Evolutionary conservation across 2,888 invertebrate genomes (phyloP).

Genomic region (Melieria picta): DNA sequence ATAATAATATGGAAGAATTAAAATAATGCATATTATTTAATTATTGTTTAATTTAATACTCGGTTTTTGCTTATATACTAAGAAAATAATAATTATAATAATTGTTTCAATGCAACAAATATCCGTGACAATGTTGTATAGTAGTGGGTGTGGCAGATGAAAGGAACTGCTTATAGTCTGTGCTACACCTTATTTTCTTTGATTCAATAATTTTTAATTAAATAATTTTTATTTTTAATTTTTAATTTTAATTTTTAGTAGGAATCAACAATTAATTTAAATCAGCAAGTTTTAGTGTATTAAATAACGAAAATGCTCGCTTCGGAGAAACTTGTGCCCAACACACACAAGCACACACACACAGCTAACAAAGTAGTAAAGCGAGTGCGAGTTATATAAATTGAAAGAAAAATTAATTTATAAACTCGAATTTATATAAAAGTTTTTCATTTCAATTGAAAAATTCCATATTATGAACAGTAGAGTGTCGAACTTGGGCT

Average conservation of each 20-base stretch:
- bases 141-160: slow-evolving; percentile 27
- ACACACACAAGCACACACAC: neutral
- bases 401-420: neutral
- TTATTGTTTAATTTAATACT: slow-evolving; percentile 24
- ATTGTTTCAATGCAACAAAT: neutral
- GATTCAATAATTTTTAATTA: no score
- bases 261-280: slow-evolving; percentile 15
- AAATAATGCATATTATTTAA: slow-evolving; percentile 6
- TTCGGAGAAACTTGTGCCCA: slow-evolving; percentile 12
- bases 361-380: no score
- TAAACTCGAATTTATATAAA: neutral
- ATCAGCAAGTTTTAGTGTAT: neutral
- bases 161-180: slow-evolving; percentile 33
- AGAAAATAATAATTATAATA: slow-evolving; percentile 2
- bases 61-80: slow-evolving; percentile 28
- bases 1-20: neutral
- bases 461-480: slow-evolving; percentile 15
- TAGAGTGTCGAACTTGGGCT: slow-evolving; percentile 46
- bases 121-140: neutral
- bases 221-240: neutral
- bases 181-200: slow-evolving; percentile 12
- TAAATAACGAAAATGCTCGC: neutral
- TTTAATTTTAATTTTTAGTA: slow-evolving; percentile 35
- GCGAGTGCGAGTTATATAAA: no score
- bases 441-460: neutral